Conservation (phyloP, 2,797 vertebrate genomes). For the Myoxocephalus aenaeus region DNA sequence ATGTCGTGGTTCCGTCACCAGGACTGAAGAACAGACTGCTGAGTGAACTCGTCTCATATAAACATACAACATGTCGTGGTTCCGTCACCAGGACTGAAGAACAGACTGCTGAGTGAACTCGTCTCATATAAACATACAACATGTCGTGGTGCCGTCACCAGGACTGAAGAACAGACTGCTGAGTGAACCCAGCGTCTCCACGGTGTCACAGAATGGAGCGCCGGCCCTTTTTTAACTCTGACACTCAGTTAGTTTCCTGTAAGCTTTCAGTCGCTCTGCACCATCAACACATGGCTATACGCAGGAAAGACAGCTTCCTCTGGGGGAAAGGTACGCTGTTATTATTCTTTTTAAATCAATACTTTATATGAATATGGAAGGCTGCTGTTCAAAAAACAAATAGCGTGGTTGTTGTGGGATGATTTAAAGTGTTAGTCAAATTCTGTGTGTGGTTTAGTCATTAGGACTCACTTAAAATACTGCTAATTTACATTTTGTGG, state of each 20-base stretch:
- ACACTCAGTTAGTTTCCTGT: constrained; percentile 67
- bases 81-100: too few relatives aligned
- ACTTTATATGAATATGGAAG: not conserved
- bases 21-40: too few relatives aligned
- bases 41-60: too few relatives aligned
- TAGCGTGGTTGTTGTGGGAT: not conserved
- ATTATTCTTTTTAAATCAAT: not conserved
- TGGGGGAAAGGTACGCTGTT: constrained; percentile 81
- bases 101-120: too few relatives aligned
- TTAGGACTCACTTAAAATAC: not conserved
- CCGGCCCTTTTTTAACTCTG: constrained; percentile 40
- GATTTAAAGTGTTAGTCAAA: not conserved
- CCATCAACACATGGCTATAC: constrained; percentile 73
- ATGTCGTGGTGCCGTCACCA: constrained; percentile 26
- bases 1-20: too few relatives aligned
- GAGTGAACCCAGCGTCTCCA: not conserved
- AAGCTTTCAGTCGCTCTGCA: constrained; percentile 58
- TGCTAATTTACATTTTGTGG: not conserved
- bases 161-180: not conserved
- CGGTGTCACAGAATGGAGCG: constrained; percentile 32
- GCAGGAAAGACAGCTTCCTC: constrained; percentile 86
- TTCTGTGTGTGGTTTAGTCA: not conserved
- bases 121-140: too few relatives aligned
- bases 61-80: too few relatives aligned
- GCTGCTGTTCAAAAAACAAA: not conserved